phyloP scores from a whole-genome alignment of 35 echinoderm and acorn worm genomes.

The Eucidaris tribuloides region DNA sequence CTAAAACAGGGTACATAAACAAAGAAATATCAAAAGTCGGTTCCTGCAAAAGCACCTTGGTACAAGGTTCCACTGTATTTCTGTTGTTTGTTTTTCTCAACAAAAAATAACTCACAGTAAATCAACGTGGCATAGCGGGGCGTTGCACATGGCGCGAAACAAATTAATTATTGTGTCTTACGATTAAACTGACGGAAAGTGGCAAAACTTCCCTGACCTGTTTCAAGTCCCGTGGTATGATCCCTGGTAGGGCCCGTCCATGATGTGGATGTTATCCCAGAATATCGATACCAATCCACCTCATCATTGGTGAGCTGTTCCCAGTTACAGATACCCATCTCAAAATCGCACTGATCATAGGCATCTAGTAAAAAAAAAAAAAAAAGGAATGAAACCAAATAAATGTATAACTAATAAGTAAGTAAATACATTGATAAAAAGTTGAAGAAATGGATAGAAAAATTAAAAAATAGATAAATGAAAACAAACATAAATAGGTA shows the following conservation, averaged over 20 bases:
- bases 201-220: constrained; percentile 20
- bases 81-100: not conserved
- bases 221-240: constrained; percentile 52
- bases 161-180: not conserved
- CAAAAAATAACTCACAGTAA: too few species aligned
- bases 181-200: too few species aligned
- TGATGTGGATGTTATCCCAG: not conserved
- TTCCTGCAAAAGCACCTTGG: not conserved
- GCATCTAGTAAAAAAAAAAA: constrained; percentile 16
- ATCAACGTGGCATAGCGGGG: too few species aligned
- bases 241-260: constrained; percentile 76
- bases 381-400: too few species aligned
- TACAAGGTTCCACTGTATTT: not conserved
- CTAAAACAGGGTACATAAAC: too few species aligned
- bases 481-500: too few species aligned
- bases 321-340: constrained; percentile 73
- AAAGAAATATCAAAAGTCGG: not conserved
- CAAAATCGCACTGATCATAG: constrained; percentile 67
- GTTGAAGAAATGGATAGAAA: too few species aligned
- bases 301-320: constrained; percentile 74
- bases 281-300: constrained; percentile 58
- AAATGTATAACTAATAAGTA: too few species aligned
- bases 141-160: not conserved
- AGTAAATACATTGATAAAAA: too few species aligned
- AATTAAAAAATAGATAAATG: too few species aligned